phyloP scores from a whole-genome alignment of 1,140 invertebrate genomes.

The Anoplophora glabripennis region DNA sequence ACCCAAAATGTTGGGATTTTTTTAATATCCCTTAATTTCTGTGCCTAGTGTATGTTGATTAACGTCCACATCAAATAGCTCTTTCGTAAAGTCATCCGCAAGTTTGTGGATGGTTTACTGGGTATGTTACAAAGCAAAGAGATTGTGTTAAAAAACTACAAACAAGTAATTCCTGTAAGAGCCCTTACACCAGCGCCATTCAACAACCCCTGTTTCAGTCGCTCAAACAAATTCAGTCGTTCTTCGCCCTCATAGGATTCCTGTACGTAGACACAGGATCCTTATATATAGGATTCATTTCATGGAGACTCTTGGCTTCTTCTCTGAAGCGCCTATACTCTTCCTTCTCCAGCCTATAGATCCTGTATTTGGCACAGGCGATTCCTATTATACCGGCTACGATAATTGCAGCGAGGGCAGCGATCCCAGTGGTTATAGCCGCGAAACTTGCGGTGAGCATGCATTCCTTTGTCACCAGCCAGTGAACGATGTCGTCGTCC shows the following conservation, averaged over 20 bases:
- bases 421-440: not conserved
- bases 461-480: conserved; percentile 9
- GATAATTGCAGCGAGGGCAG: conserved; percentile 9
- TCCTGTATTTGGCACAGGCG: conserved; percentile 15
- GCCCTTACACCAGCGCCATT: too few relatives aligned
- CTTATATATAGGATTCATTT: conserved; percentile 29
- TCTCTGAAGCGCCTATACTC: conserved; percentile 27
- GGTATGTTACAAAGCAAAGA: too few relatives aligned
- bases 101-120: too few relatives aligned
- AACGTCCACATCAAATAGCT: too few relatives aligned
- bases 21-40: too few relatives aligned
- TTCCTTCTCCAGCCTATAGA: conserved; percentile 17
- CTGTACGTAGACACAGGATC: conserved; percentile 21
- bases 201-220: too few relatives aligned
- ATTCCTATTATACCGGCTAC: conserved; percentile 16
- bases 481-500: conserved; percentile 5
- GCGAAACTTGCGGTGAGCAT: conserved; percentile 3
- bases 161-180: too few relatives aligned
- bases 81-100: too few relatives aligned
- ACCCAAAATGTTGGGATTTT: too few relatives aligned
- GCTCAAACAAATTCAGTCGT: not conserved
- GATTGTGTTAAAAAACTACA: too few relatives aligned
- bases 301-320: conserved; percentile 1
- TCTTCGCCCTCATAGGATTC: conserved; percentile 24
- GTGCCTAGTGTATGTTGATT: too few relatives aligned